Evolutionary conservation across 2,113 vertebrate species (phyloP).

Genomic region (Coryphaenoides rupestris): DNA sequence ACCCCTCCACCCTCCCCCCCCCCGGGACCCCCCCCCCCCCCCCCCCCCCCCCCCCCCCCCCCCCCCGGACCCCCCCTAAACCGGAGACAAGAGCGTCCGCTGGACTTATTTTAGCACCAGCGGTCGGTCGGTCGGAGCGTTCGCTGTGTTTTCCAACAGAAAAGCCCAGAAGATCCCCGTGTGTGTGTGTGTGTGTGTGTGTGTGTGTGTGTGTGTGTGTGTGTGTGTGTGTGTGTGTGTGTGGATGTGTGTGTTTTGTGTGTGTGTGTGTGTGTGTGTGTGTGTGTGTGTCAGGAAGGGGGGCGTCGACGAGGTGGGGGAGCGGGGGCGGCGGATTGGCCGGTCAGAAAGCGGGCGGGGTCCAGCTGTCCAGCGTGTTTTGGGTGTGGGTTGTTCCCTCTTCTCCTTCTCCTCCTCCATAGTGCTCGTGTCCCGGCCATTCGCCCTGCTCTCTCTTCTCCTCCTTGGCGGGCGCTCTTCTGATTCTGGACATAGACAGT

Average conservation of each 20-base stretch:
- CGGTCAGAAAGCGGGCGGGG: constrained; percentile 48
- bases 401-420: too few relatives aligned
- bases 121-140: constrained; percentile 53
- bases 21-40: background rate
- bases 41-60: background rate
- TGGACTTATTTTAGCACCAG: constrained; percentile 61
- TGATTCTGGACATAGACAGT: too few relatives aligned
- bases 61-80: background rate
- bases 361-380: constrained; percentile 48
- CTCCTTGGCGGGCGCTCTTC: constrained; percentile 63
- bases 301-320: constrained; percentile 14
- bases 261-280: constrained; percentile 19
- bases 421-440: too few relatives aligned
- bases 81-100: constrained; percentile 32
- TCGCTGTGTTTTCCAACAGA: constrained; percentile 50
- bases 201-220: constrained; percentile 20
- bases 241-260: constrained; percentile 22
- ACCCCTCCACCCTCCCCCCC: background rate
- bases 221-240: constrained; percentile 15
- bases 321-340: constrained; percentile 38
- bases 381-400: too few relatives aligned
- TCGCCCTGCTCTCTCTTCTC: too few relatives aligned
- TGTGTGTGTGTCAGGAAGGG: constrained; percentile 14
- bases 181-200: constrained; percentile 15
- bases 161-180: constrained; percentile 19